Evolutionary conservation across 2,888 invertebrate genomes (phyloP).

Genomic region (Nyleta sp.): DNA sequence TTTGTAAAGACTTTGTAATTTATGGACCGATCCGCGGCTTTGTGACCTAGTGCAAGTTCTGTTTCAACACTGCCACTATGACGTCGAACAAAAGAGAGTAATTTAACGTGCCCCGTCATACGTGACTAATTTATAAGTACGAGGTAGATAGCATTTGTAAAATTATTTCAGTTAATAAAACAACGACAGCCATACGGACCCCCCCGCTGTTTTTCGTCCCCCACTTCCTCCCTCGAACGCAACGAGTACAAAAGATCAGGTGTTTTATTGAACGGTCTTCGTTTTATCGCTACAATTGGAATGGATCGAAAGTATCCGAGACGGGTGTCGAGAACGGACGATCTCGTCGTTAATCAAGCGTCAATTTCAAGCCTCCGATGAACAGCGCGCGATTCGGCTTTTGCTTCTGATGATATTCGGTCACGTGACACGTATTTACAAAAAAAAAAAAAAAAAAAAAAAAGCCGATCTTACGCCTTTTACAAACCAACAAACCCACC

Average conservation of each 20-base stretch:
- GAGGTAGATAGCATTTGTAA: constrained; percentile 42
- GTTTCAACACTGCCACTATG: constrained; percentile 40
- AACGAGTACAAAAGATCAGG: constrained; percentile 33
- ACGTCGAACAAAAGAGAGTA: constrained; percentile 22
- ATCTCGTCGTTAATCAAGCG: constrained; percentile 24
- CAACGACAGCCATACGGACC: neutral
- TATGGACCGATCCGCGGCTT: constrained; percentile 33
- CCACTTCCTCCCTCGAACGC: neutral
- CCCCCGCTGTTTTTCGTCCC: too few relatives aligned
- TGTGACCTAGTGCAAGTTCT: constrained; percentile 33
- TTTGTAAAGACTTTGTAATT: constrained; percentile 49
- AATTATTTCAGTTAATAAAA: constrained; percentile 43
- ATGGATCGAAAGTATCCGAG: constrained; percentile 25
- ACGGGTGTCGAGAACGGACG: constrained; percentile 30
- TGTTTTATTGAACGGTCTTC: constrained; percentile 40
- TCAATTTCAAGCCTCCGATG: constrained; percentile 1
- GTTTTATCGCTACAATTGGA: constrained; percentile 35
- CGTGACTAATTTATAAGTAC: constrained; percentile 34
- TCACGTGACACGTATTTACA: constrained; percentile 18
- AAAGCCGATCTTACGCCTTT: too few relatives aligned
- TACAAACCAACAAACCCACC: too few relatives aligned
- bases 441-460: too few relatives aligned
- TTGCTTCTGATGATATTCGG: neutral
- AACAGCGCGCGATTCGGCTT: too few relatives aligned
- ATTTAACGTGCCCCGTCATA: constrained; percentile 15